These are phyloP conservation scores for Callinectes sapidus DNA, from an alignment of 2,888 invertebrate genomes.

Conservation along the genomic window DNA sequence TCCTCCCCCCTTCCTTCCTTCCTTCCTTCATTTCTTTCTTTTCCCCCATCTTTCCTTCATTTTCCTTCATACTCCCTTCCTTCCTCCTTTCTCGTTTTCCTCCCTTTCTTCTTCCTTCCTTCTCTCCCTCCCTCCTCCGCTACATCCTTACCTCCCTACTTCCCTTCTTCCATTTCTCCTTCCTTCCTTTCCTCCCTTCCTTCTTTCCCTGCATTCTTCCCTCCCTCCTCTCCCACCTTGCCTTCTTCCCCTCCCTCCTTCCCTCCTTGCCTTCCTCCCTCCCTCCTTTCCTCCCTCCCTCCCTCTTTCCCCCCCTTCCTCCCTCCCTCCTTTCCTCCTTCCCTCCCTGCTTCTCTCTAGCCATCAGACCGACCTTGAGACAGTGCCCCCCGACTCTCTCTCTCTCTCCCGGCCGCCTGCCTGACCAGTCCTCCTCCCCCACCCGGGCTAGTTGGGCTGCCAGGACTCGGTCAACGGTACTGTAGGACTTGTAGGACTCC, in stretches of 20 bases:
- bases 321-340: background rate
- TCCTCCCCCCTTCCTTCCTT: background rate
- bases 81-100: background rate
- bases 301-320: too few relatives aligned
- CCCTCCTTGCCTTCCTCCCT: background rate
- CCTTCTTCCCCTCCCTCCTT: background rate
- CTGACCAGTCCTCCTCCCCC: background rate
- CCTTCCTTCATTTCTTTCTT: background rate
- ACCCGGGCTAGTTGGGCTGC: background rate
- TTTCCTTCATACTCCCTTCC: background rate
- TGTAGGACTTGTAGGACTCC: background rate
- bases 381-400: background rate
- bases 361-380: slow-evolving; percentile 34
- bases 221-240: background rate
- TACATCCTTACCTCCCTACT: background rate
- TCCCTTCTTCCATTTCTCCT: background rate
- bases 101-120: too few relatives aligned
- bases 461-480: background rate
- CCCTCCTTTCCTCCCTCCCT: too few relatives aligned
- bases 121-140: background rate
- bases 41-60: background rate
- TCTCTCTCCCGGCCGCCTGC: background rate
- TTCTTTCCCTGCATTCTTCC: background rate
- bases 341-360: too few relatives aligned
- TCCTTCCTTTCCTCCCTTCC: background rate